phyloP scores from a whole-genome alignment of 2,113 vertebrate species.

The Gopherus evgoodei region DNA sequence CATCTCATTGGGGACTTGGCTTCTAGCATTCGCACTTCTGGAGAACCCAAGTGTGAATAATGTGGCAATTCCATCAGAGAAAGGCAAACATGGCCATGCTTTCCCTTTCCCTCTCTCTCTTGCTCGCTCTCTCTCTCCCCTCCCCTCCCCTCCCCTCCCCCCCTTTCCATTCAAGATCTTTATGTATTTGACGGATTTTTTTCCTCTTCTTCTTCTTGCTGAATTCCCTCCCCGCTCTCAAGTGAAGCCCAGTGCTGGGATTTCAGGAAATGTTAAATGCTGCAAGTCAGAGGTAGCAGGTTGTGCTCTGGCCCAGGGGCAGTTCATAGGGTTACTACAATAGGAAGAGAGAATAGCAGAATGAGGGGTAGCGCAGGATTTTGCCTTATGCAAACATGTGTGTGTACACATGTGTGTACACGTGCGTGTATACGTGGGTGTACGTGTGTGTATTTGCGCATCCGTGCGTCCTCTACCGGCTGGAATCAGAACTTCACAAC shows the following conservation, averaged over 20 bases:
- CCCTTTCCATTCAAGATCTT: background rate
- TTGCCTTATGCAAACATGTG: background rate
- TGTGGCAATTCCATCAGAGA: background rate
- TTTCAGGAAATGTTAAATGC: background rate
- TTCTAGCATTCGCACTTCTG: background rate
- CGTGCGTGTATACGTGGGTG: background rate
- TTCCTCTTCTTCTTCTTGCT: background rate
- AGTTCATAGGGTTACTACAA: background rate
- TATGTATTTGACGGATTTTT: background rate
- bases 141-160: background rate
- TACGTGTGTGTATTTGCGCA: background rate
- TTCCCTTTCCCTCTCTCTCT: background rate
- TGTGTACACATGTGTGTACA: background rate
- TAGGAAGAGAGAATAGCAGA: background rate
- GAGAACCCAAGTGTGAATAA: background rate
- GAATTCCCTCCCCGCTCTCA: background rate
- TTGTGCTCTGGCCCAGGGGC: background rate
- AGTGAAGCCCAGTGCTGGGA: background rate
- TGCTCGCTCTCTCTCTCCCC: background rate
- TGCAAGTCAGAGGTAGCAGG: background rate
- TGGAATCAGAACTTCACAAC: background rate
- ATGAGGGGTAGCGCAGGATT: background rate
- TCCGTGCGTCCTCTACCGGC: background rate
- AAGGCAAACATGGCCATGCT: background rate
- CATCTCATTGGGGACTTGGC: background rate